Base-by-base conservation (phyloP, 35 echinoderm and acorn worm genomes). In the Patiria miniata region DNA sequence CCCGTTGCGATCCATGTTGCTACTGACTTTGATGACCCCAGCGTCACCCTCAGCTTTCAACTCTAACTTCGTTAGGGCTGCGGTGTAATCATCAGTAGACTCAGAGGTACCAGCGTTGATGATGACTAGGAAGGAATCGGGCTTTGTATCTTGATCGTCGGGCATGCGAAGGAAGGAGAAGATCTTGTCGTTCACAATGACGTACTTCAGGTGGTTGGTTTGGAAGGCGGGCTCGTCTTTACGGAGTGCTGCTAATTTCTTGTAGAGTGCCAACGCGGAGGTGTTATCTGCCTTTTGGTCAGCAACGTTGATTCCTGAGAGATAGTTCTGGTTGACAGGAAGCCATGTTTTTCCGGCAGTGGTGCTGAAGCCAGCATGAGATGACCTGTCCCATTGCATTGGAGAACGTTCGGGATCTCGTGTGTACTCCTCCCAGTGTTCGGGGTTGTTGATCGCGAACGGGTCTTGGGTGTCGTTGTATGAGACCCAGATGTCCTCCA, bases 401-500 rank as follows among this genome's bases (percentile, higher is more conserved):
- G 94, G 94, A 6, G 94, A 96, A 15, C 94, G 81, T 44, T 93
- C 94, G 39, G 94, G 94, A 28, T 96, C 94, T 77, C 94, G 85
- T n/a, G 94, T 89, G 90, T 96, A 96, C 36, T 93, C 87, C 52
- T 90, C 68, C 94, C 94, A 96, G 56, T 90, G 92, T 54, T 90
- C 90, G 40, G 94, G 94, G 39, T 97, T 97, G 65, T 97, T 90
- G n/a, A 86, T 97, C 1, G 91, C 94, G 6, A 32, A 97, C 26
- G 90, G 94, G 50, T 97, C 94, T 79, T 97, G 94, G 3, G 94
- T 88, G 37, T 97, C 87, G 26, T 97, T 86, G 78, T 92, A 97
- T 36, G 82, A 78, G 29, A 93, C 87, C 36, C 73, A 85, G n/a
- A 93, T 87, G 37, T n/a, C n/a, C n/a, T n/a, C n/a, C n/a, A n/a